Evolutionary conservation across 2,113 vertebrate species (phyloP).

Genomic region (Cathartes aura): DNA sequence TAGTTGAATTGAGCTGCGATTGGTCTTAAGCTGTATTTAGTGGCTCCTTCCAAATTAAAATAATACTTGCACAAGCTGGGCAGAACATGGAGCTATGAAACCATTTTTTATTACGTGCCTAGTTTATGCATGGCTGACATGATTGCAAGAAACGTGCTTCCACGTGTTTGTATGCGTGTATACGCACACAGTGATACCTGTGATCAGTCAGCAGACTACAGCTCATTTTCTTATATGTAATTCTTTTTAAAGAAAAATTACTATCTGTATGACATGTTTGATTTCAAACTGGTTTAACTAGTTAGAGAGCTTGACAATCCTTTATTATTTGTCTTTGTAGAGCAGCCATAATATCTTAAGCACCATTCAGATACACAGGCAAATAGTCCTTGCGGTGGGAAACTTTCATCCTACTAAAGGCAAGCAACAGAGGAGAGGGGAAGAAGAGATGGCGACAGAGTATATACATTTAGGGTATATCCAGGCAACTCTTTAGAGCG

Average conservation of each 20-base stretch:
- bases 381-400: neutral
- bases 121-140: neutral
- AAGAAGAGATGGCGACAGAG: neutral
- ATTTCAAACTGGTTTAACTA: neutral
- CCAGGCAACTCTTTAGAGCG: neutral
- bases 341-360: neutral
- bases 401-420: neutral
- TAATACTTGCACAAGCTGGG: neutral
- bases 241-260: neutral
- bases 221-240: neutral
- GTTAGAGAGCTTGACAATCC: neutral
- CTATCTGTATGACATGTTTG: neutral
- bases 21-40: neutral
- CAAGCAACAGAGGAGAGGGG: neutral
- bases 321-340: neutral
- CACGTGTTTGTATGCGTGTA: neutral
- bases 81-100: neutral
- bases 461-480: neutral
- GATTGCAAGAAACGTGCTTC: neutral
- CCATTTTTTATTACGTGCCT: neutral
- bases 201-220: neutral
- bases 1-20: neutral
- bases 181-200: neutral
- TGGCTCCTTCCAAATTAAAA: neutral
- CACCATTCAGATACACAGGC: neutral